Percentiles rank a stretch among this genome's conserved stretches.
Evolutionary conservation across 2,113 vertebrate genomes (phyloP).

Genomic region (Toxotes jaculatrix): DNA sequence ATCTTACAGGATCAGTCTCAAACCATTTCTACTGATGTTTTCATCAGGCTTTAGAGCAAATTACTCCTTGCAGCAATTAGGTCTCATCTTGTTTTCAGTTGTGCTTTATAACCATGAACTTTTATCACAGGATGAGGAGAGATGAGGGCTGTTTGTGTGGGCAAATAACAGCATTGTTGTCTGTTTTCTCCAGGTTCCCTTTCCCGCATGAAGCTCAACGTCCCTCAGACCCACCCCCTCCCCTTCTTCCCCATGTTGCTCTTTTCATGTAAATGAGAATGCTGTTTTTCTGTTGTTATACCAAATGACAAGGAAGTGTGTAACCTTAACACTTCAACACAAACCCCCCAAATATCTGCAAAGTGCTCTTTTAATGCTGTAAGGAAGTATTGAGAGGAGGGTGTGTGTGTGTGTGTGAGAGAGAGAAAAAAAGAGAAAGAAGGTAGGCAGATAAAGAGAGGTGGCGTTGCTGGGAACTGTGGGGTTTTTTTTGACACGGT

Average conservation of each 20-base stretch:
- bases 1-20: neutral
- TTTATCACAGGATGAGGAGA: slow-evolving; percentile 81
- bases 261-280: slow-evolving; percentile 88
- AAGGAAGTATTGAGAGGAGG: slow-evolving; percentile 72
- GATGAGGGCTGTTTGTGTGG: slow-evolving; percentile 71
- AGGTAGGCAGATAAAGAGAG: slow-evolving; percentile 23
- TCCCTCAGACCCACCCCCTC: slow-evolving; percentile 43
- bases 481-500: slow-evolving; percentile 66
- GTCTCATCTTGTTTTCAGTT: slow-evolving; percentile 42
- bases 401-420: slow-evolving; percentile 37
- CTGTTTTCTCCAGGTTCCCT: slow-evolving; percentile 75
- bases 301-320: slow-evolving; percentile 87
- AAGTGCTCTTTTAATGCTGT: slow-evolving; percentile 80
- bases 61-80: slow-evolving; percentile 25
- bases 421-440: neutral
- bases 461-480: slow-evolving; percentile 50
- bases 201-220: slow-evolving; percentile 79
- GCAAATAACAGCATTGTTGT: slow-evolving; percentile 83
- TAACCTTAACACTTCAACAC: slow-evolving; percentile 84
- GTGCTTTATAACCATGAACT: slow-evolving; percentile 58
- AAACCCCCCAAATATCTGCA: slow-evolving; percentile 84
- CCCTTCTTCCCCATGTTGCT: slow-evolving; percentile 71
- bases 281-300: slow-evolving; percentile 87
- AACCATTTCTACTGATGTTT: slow-evolving; percentile 8
- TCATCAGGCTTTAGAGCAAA: slow-evolving; percentile 17